Conservation (phyloP, 2,797 vertebrate genomes). For the Bradypus variegatus region DNA sequence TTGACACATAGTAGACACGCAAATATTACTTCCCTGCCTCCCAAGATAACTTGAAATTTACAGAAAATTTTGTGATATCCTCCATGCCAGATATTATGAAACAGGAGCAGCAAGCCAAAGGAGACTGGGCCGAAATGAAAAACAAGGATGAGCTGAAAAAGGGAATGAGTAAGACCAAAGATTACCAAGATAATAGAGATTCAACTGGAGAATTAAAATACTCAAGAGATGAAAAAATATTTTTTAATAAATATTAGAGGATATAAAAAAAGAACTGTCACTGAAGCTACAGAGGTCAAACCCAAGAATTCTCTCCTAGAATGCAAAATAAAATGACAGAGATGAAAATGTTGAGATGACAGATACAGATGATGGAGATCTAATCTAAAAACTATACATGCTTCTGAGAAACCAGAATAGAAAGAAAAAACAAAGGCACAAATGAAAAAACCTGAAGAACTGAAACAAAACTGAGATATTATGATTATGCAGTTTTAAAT, state of each 20-base stretch:
- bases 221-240: neutral
- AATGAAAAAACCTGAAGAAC: neutral
- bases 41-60: conserved; percentile 12
- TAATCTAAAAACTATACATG: neutral
- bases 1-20: neutral
- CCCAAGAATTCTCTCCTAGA: neutral
- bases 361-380: neutral
- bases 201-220: conserved; percentile 26
- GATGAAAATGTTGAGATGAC: neutral
- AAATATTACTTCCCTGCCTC: neutral
- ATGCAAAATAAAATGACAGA: neutral
- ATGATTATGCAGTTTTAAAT: neutral
- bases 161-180: neutral
- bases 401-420: neutral
- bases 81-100: conserved; percentile 23
- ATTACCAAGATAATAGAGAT: neutral
- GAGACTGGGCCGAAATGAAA: neutral
- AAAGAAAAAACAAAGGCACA: conserved; percentile 1
- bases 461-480: neutral
- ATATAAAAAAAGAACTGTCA: neutral
- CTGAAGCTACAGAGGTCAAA: neutral
- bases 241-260: neutral
- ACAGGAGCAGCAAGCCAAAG: conserved; percentile 22
- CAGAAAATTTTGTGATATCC: neutral
- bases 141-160: neutral